Percentiles rank a stretch among this genome's conserved stretches.
Evolutionary conservation across 2,113 vertebrate species (phyloP).

Genomic region (Hymenochirus boettgeri): DNA sequence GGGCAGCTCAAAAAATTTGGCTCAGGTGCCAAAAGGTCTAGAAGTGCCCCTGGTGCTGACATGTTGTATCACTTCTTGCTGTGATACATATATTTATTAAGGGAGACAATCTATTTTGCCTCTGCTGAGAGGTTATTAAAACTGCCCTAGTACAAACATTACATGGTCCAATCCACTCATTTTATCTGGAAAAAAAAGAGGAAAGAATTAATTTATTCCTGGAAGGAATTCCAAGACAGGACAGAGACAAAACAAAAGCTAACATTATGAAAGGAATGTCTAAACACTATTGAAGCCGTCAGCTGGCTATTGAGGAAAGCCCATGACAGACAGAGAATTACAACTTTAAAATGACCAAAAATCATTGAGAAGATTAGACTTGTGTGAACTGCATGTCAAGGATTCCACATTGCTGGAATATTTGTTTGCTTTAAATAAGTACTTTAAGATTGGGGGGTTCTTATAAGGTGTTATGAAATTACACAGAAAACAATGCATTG

Average conservation of each 20-base stretch:
- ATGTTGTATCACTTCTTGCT: constrained; percentile 53
- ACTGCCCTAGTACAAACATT: constrained; percentile 58
- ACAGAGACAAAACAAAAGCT: constrained; percentile 70
- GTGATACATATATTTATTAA: constrained; percentile 61
- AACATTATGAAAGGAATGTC: constrained; percentile 68
- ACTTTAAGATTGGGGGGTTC: not conserved
- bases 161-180: constrained; percentile 60
- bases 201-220: constrained; percentile 65
- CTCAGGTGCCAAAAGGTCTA: no score
- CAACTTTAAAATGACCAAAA: constrained; percentile 68
- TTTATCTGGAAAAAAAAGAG: constrained; percentile 68
- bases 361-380: constrained; percentile 65
- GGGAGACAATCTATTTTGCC: constrained; percentile 60
- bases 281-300: constrained; percentile 74
- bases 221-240: constrained; percentile 67
- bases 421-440: constrained; percentile 6
- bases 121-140: constrained; percentile 65
- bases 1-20: no score
- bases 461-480: constrained; percentile 2
- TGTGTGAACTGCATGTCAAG: constrained; percentile 55
- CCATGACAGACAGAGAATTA: constrained; percentile 65
- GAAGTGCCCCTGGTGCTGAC: no score
- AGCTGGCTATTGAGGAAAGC: constrained; percentile 61
- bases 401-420: constrained; percentile 40
- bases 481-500: not conserved